A percentile compares a stretch with the other conserved stretches of the same genome.
These are phyloP conservation scores for Mormoops blainvillei DNA, from an alignment of 2,113 vertebrate genomes.

Conservation along the genomic window DNA sequence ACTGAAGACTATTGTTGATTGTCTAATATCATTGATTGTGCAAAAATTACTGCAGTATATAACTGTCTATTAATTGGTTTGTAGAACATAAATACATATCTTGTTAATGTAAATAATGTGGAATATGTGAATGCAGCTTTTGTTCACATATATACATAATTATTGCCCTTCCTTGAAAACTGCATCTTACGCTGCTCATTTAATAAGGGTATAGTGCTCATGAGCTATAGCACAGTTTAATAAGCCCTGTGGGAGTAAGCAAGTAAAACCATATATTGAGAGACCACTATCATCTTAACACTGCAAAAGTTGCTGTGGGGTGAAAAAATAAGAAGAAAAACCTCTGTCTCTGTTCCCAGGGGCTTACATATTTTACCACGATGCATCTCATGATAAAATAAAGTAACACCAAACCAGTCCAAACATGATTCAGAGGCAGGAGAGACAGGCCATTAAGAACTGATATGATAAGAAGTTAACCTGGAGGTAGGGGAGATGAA, in stretches of 20 bases:
- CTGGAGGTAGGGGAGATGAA: background rate
- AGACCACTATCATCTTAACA: background rate
- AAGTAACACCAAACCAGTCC: background rate
- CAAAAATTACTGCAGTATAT: background rate
- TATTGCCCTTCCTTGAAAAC: background rate
- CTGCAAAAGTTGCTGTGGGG: background rate
- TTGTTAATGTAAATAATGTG: background rate
- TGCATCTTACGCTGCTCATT: background rate
- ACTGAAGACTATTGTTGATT: background rate
- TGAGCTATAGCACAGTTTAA: background rate
- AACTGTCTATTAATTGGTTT: background rate
- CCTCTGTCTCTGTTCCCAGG: background rate
- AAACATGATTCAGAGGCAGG: background rate
- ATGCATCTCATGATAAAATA: background rate
- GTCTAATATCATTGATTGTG: accelerated
- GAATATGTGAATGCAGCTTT: background rate
- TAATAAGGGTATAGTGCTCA: background rate
- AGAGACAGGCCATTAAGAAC: background rate
- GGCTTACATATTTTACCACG: background rate
- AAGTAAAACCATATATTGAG: background rate
- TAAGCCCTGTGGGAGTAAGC: background rate
- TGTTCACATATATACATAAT: background rate
- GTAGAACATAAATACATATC: background rate
- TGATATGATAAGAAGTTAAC: background rate
- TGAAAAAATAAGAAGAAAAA: background rate